Base-by-base conservation (phyloP, 2,888 invertebrate genomes). In the Orthosia incerta region DNA sequence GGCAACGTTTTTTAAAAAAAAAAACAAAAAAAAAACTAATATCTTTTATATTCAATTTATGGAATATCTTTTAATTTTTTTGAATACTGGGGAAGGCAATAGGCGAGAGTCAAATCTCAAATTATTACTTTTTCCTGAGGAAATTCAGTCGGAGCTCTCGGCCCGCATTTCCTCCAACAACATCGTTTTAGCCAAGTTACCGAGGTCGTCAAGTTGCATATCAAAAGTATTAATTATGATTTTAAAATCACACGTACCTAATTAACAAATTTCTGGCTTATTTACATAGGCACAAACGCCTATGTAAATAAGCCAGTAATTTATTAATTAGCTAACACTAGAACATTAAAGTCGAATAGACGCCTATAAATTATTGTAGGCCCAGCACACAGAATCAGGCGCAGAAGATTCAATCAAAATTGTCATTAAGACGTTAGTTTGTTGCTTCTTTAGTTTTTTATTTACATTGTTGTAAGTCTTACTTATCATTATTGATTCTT, bases 311-410 rank as follows among this genome's bases (percentile, higher is more conserved):
- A n/a, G n/a, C n/a, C n/a, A n/a, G n/a, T n/a, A n/a, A n/a, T n/a
- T n/a, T n/a, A n/a, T n/a, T n/a, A n/a, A n/a, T n/a, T 46, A 57
- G 23, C 26, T 50, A 55, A 66, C 15, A 50, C 48, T 45, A 55
- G 23, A 60, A 48, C 26, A 74, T 15, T 53, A 48, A 60, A 50
- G 26, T 60, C 26, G 48, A 26, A 55, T 66, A 55, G 23, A 74
- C 15, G 39, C 48, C 9, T 60, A 55, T 75, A 61, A 61, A 31
- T 67, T 20, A 76, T 75, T 55, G 74, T 55, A 18, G 15, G 13
- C 26, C 55, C 26, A 9, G 11, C 11, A 39, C 55, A 4, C 4
- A 20, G 4, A n/a, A 18, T n/a, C 7, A 50, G 2, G n/a, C 13
- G 7, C 60, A 75, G 76, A 61, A 75, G 75, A 45, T 67, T 50